Evolutionary conservation across 2,113 vertebrate species (phyloP), one percentile per base, ranked within the genome.

Genomic region (Eira barbara): DNA sequence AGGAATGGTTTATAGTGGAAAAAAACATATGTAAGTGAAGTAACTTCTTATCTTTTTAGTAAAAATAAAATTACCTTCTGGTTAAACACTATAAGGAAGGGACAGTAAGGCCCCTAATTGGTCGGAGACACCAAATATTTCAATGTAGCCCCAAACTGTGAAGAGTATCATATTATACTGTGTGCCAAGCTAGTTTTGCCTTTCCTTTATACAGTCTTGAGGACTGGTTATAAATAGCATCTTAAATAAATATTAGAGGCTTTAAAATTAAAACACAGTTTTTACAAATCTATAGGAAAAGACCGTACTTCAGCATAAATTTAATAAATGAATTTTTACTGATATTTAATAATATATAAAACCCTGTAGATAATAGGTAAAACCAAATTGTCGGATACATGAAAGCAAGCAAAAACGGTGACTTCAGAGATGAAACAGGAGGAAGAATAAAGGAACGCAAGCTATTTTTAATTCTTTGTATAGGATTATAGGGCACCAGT

Each of bases 201-300:
- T 73, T 93, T 93, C 52, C 63, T 91, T 93, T 67, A 71, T n/a
- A 31, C 3, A 79, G 49, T 31, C 23, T 86, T 86, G n/a, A 61
- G 69, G 21, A 67, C 36, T 74, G 74, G 74, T 31, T 91, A 57
- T 4, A 88, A 91, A 36, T 10, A 89, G 10, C 4, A 55, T 17
- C 80, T 20, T 83, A 47, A 92, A 47, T 69, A 74, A 95, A 89
- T 86, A 76, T 74, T 61, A 94, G 25, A 81, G 67, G 63, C 11
- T 74, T 93, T 92, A 67, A 65, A 94, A 67, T 57, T 65, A 82
- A 91, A 95, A 65, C 12, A 45, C 8, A 55, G 18, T 74, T 74
- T 95, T 82, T 79, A 76, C n/a, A 93, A 76, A 49, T 82, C 55
- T 90, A 61, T 42, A 85, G 69, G 73, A 97, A 94, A 96, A 91